Percentiles rank a stretch among this genome's conserved stretches.
Evolutionary conservation across 2,888 invertebrate species (phyloP).

Genomic region (Ceriagrion tenellum): DNA sequence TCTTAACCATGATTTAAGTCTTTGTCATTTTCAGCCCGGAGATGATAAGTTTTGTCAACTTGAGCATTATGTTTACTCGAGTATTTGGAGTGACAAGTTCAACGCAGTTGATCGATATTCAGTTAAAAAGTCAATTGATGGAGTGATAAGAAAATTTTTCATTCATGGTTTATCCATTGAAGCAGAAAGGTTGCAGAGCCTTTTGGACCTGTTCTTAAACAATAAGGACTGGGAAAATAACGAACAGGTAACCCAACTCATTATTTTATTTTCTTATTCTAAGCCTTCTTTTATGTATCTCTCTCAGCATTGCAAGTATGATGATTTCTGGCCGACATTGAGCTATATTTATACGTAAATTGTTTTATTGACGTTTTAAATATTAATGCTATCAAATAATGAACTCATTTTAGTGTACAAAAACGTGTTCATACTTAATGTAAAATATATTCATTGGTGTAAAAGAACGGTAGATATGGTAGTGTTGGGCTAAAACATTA

Average conservation of each 20-base stretch:
- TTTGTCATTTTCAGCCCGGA: slow-evolving; percentile 7
- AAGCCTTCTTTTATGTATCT: too few relatives aligned
- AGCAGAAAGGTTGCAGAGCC: slow-evolving; percentile 76
- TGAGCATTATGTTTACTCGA: slow-evolving; percentile 77
- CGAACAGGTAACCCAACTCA: slow-evolving; percentile 74
- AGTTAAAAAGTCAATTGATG: slow-evolving; percentile 78
- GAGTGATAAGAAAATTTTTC: slow-evolving; percentile 78
- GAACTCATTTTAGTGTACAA: too few relatives aligned
- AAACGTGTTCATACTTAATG: too few relatives aligned
- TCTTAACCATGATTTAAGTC: background rate
- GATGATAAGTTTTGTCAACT: background rate
- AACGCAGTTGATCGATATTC: slow-evolving; percentile 78
- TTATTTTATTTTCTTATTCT: too few relatives aligned
- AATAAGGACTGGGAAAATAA: slow-evolving; percentile 75
- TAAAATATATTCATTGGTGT: too few relatives aligned
- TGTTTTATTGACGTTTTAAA: too few relatives aligned
- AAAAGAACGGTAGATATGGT: too few relatives aligned
- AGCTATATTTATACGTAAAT: too few relatives aligned
- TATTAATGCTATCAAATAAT: too few relatives aligned
- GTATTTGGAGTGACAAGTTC: slow-evolving; percentile 78
- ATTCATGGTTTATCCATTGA: slow-evolving; percentile 78
- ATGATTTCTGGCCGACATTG: too few relatives aligned
- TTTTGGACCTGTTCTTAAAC: slow-evolving; percentile 75
- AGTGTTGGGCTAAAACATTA: too few relatives aligned
- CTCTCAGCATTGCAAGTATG: too few relatives aligned